Evolutionary conservation across 2,113 vertebrate genomes (phyloP).

Genomic region (Pipra filicauda): DNA sequence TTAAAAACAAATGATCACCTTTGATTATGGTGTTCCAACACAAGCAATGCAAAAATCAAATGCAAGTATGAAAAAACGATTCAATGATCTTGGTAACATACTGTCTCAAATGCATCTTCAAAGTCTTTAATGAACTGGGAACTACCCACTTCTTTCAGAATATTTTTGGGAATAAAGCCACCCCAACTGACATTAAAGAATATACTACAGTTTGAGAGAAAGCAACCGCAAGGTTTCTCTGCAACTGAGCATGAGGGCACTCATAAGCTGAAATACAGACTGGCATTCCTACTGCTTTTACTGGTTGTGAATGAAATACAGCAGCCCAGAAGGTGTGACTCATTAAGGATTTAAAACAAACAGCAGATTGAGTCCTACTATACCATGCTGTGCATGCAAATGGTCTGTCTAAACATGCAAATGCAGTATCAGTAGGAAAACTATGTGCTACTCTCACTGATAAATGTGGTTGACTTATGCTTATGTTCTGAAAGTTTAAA

Average conservation of each 20-base stretch:
- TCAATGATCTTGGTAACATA: neutral
- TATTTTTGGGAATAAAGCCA: neutral
- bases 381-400: neutral
- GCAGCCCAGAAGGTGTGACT: neutral
- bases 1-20: neutral
- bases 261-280: neutral
- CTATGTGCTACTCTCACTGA: neutral
- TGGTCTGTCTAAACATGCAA: neutral
- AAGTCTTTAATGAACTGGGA: neutral
- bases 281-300: neutral
- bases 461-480: neutral
- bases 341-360: neutral
- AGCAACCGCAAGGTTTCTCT: neutral
- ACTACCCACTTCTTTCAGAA: neutral
- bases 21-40: neutral
- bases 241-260: neutral
- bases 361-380: neutral
- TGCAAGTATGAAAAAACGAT: neutral
- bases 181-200: neutral
- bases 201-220: neutral
- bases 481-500: neutral
- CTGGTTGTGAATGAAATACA: neutral
- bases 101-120: neutral
- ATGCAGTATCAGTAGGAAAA: neutral
- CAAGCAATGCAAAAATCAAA: neutral